phyloP scores from a whole-genome alignment of 2,113 vertebrate species.

The Actenoides hombroni region DNA sequence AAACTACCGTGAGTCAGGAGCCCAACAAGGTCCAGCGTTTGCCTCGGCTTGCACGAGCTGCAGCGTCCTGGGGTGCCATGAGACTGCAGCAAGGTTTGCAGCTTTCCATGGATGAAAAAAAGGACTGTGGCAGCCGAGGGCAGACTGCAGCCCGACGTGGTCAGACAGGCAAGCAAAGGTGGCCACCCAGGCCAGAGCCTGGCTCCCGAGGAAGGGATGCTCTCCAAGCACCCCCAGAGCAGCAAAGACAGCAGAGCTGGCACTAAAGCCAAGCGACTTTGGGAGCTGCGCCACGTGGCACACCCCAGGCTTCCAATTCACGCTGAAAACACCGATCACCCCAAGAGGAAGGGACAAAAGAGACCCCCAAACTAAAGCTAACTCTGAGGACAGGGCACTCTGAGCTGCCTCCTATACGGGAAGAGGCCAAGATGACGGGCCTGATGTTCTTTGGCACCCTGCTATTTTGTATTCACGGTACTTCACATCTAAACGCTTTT shows the following conservation, averaged over 20 bases:
- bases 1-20: neutral
- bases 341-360: neutral
- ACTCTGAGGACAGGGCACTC: neutral
- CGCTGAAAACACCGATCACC: neutral
- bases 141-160: neutral
- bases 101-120: fast-evolving
- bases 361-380: neutral
- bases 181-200: fast-evolving
- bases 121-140: neutral
- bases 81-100: fast-evolving
- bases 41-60: neutral
- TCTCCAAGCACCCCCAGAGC: neutral
- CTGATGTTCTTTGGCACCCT: neutral
- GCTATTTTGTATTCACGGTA: neutral
- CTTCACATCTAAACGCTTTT: fast-evolving
- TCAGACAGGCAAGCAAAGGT: neutral
- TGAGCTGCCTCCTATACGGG: neutral
- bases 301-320: neutral
- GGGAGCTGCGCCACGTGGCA: neutral
- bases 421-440: neutral
- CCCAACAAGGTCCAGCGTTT: neutral
- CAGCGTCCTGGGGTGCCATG: neutral
- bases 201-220: neutral
- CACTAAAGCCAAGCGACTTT: neutral
- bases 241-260: neutral